Evolutionary conservation across 2,113 vertebrate genomes (phyloP).

Genomic region (Pteropus alecto): DNA sequence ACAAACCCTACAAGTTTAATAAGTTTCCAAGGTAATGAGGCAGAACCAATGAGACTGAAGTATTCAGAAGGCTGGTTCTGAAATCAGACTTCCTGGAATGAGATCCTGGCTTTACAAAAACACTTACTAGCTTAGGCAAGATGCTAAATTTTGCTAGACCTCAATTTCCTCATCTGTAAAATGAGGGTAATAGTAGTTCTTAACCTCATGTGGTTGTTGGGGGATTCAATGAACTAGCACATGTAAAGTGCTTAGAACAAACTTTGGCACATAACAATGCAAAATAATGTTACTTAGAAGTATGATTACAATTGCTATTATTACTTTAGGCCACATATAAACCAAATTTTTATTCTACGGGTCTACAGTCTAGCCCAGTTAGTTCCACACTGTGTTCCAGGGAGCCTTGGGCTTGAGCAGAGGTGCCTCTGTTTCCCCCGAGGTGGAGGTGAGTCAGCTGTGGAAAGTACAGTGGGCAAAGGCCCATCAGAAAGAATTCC

Average conservation of each 20-base stretch:
- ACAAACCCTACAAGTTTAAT: slow-evolving; percentile 6
- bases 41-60: slow-evolving; percentile 19
- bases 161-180: slow-evolving; percentile 32
- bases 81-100: background rate
- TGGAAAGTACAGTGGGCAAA: background rate
- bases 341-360: background rate
- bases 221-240: background rate
- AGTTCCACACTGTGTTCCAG: background rate
- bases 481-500: background rate
- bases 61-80: background rate
- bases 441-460: background rate
- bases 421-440: background rate
- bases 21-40: slow-evolving; percentile 16
- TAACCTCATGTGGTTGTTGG: background rate
- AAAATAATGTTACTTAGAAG: background rate
- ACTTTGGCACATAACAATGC: background rate
- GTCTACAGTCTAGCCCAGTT: background rate
- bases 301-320: background rate
- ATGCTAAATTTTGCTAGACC: background rate
- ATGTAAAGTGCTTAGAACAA: background rate
- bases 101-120: background rate
- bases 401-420: background rate
- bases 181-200: background rate
- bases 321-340: background rate
- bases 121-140: background rate